Base-by-base conservation (phyloP, 2,113 vertebrate species). In the Hippocampus zosterae region DNA sequence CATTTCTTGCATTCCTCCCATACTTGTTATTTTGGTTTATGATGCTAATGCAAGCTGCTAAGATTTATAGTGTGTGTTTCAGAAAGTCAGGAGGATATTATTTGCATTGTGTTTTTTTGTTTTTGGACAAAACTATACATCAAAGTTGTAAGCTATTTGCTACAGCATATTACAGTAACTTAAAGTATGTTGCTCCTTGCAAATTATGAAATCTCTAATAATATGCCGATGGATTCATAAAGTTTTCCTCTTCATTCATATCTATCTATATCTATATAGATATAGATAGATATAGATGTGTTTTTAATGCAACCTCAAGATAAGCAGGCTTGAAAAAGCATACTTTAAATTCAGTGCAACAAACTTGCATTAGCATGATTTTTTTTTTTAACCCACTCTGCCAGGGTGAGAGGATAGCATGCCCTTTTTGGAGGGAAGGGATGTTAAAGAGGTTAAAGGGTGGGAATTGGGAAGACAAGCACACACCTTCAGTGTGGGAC, bases 401-500 rank as follows among this genome's bases (percentile, higher is more conserved):
- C 68, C 63, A 63, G 37, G 63, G 78, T 55, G 75, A 72, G 68
- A 74, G 83, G 73, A 70, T 70, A 65, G 52, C 89, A 90, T 90
- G 87, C 88, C 81, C 74, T 82, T 73, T 65, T 71, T 73, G 65
- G 37, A 70, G 67, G 76, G 67, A 41, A 41, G 52, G 74, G 33
- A 76, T 79, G 77, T 83, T 82, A 82, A 3, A 76, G 65, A 77
- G 68, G 71, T 60, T 74, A 9, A 77, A 23, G 76, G 70, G 71
- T 67, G 80, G 78, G 72, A 70, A 68, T 68, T 70, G 79, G 87
- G 84, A 73, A 73, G 76, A 85, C 74, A 88, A 90, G 88, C 91
- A 93, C 93, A 91, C 93, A 98, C 97, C 97, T 98, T 99, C 97
- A 80, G 94, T 92, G 89, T 92, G 92, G 91, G 97, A 96, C 88